Evolutionary conservation across 2,888 invertebrate species (phyloP), one percentile per base, ranked within the genome.

Genomic region (Cremastinae sp.): DNA sequence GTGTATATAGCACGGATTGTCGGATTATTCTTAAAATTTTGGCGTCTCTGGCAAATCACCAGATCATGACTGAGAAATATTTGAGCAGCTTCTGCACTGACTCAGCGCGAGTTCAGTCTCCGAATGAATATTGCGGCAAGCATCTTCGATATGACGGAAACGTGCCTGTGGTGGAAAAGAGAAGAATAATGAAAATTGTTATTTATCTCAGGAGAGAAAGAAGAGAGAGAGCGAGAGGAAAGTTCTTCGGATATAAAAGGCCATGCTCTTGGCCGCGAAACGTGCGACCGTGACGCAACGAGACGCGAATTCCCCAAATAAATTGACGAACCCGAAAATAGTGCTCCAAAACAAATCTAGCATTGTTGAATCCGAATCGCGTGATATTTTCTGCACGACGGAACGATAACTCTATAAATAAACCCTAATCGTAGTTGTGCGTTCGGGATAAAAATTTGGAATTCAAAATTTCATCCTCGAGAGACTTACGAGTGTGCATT

Each of bases 91-190:
- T 16, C 34, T 8, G 2, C 38, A n/a, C 5, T 7, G 41, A 34
- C 38, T 74, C 62, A 77, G 43, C 22, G 59, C 38, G 53, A 28
- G 20, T n/a, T 56, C 16, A 38, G 14, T 28, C 34, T 59, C 49
- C 34, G 16, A 22, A 53, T 45, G 59, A 34, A 68, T 69, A 38
- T 70, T 58, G 75, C 58, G 36, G 61, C 47, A 58, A 68, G 66
- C 80, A 81, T 80, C 71, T 78, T 80, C 51, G 54, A 66, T 74
- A 59, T 38, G 71, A 69, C 73, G 53, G 70, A 18, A 70, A 66
- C 62, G 18, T 49, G 78, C 71, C 83, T 82, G 74, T 38, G 43
- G 53, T 12, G 14, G 54, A 47, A 47, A 34, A 43, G 62, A 34
- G 56, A 64, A 64, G 34, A 34, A 75, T 14, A 61, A 28, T 9